Base-by-base conservation (phyloP, 2,888 invertebrate genomes). In the Spisula solida region DNA sequence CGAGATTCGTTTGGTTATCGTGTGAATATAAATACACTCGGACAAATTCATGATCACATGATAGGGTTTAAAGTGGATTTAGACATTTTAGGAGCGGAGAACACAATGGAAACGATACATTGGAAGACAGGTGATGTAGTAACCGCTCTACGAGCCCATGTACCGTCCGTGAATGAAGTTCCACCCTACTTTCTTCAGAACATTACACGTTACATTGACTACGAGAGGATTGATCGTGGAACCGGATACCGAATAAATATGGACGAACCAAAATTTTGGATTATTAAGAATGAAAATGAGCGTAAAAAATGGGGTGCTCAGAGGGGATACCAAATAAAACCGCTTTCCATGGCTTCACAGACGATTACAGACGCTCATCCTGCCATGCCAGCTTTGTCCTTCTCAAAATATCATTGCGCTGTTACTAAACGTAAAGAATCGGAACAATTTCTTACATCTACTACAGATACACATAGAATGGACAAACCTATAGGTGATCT, bases 51-150 rank as follows among this genome's bases (percentile, higher is more conserved):
- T 41, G 41, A 41, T 41, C 41, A 41, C 41, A 41, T 41, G 41
- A 41, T 41, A 5, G 41, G 41, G 93, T 93, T 94, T 78, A 94
- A 93, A 84, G 94, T 94, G 6, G 94, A 94, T 80, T 82, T 94
- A 18, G 94, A 94, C 60, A 86, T 94, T n/a, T 80, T 92, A 0
- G 93, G 90, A 20, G 88, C 90, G 8, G 84, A 91, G 1, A 94
- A 94, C 79, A 88, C 90, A 10, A 92, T 94, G 88, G 92, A 94
- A 51, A 25, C 90, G 0, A 86, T 94, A 25, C 90, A 94, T 55
- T 94, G 93, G 93, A 94, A 93, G 84, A 87, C 88, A n/a, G 93
- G 92, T 0, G 86, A 90, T 34, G 90, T 92, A 0, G 70, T 88
- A 0, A 86, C 90, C 1, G 93, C 94, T 4, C 31, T 93, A 14